Evolutionary conservation across 2,888 invertebrate species (phyloP), one percentile per base, ranked within the genome.

Genomic region (Coremacera marginata): DNA sequence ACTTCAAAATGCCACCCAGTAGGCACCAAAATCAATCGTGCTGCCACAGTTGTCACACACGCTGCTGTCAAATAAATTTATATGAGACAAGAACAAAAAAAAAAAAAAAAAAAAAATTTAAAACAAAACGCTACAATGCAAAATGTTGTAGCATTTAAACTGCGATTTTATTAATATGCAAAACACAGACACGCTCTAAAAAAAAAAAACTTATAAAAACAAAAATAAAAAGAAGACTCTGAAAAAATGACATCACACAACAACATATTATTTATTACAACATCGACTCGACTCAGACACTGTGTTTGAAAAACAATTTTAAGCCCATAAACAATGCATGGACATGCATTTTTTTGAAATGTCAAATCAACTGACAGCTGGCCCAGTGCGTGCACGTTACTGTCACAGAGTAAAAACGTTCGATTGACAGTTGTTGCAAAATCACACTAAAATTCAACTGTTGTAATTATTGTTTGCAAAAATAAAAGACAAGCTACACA

Each of bases 51-150:
- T 52, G 19, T 65, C 51, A 31, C 25, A 27, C 78, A 76, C 76
- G 77, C 75, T 75, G 76, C 78, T 79, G 71, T 70, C 75, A 81
- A 57, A 77, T 71, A 65, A 34, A 71, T 37, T 51, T n/a, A 74
- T 60, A 44, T 68, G 55, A 71, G 51, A 4, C 65, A 27, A 60
- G 27, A 16, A 27, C 27, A 1, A 27, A 27, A 51, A 7, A 70
- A 19, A 16, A 65, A n/a, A 34, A 11, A 34, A 3, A 65, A 79
- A 67, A 31, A 27, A 51, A 31, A 79, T 77, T 77, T 76, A 70
- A 25, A 77, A 76, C 77, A 77, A 78, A 57, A 72, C 34, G 70
- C 78, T 82, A 84, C 82, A 84, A 84, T 77, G 80, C 82, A 82
- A 79, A 79, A 76, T 65, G 19, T 25, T 72, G 60, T 78, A 70